phyloP scores from a whole-genome alignment of 2,797 vertebrate species.

The Trachops cirrhosus region DNA sequence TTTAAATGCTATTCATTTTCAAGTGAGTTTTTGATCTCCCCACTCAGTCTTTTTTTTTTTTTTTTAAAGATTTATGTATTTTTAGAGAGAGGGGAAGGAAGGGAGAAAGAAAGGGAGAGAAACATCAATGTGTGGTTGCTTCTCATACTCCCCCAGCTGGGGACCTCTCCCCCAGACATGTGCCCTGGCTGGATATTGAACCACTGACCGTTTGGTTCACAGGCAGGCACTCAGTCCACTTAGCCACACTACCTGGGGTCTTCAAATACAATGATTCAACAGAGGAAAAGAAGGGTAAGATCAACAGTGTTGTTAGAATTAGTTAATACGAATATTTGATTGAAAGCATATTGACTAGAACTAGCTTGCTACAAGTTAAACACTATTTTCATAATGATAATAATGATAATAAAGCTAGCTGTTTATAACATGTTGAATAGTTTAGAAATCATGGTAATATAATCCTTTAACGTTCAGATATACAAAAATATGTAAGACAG shows the following conservation, averaged over 20 bases:
- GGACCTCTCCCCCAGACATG: no score
- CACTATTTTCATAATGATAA: background rate
- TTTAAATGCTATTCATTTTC: background rate
- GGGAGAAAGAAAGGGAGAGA: no score
- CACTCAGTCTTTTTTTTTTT: background rate
- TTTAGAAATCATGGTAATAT: background rate
- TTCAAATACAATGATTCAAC: background rate
- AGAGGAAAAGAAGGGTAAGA: background rate
- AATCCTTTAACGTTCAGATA: background rate
- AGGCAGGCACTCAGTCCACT: no score
- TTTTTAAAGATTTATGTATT: no score
- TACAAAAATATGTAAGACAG: background rate
- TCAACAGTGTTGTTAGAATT: background rate
- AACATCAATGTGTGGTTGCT: no score
- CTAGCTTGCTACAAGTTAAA: background rate
- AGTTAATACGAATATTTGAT: background rate
- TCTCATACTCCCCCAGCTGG: no score
- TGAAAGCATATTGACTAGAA: background rate
- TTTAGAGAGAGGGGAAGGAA: no score
- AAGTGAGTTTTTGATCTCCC: background rate
- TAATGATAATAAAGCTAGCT: background rate
- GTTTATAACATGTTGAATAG: background rate
- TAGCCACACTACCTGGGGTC: background rate
- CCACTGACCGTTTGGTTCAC: no score
- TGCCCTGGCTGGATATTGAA: no score